A percentile compares a stretch with the other conserved stretches of the same genome.
phyloP scores from a whole-genome alignment of 2,797 vertebrate genomes.

The Lepus townsendii region DNA sequence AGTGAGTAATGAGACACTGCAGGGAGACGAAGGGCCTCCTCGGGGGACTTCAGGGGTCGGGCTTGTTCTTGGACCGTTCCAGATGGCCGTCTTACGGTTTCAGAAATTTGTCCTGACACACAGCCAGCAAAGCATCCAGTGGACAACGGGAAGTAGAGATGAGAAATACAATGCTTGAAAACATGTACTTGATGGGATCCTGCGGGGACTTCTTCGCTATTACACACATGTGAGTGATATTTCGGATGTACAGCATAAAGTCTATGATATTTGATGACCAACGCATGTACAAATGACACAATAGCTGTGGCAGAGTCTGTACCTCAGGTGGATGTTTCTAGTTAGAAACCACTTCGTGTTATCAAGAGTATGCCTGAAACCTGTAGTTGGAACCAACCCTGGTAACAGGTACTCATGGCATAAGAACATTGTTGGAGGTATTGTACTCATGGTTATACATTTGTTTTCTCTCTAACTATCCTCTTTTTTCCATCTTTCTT shows the following conservation, averaged over 20 bases:
- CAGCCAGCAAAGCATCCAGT: neutral
- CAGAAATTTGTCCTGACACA: neutral
- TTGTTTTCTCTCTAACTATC: constrained; percentile 77
- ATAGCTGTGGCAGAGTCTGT: neutral
- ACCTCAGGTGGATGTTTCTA: constrained; percentile 21
- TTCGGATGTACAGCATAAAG: neutral
- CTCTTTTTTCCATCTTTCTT: constrained; percentile 73
- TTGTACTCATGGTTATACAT: constrained; percentile 78
- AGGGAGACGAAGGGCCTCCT: neutral
- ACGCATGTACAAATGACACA: neutral
- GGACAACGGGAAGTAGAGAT: neutral
- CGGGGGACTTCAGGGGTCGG: neutral
- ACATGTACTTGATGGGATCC: neutral
- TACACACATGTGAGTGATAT: neutral
- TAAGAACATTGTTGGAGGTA: constrained; percentile 79
- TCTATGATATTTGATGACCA: neutral
- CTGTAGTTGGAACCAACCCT: constrained; percentile 38
- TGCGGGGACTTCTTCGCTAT: neutral
- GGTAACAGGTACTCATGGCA: constrained; percentile 73
- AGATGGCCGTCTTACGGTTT: neutral
- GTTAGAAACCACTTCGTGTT: constrained; percentile 56
- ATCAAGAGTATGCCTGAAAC: constrained; percentile 70
- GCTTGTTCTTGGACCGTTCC: neutral
- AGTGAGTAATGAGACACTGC: neutral
- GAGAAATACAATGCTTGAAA: neutral